Percentiles rank a stretch among this genome's conserved stretches.
phyloP scores from a whole-genome alignment of 1,140 invertebrate species.

The Neuroterus valhalla region DNA sequence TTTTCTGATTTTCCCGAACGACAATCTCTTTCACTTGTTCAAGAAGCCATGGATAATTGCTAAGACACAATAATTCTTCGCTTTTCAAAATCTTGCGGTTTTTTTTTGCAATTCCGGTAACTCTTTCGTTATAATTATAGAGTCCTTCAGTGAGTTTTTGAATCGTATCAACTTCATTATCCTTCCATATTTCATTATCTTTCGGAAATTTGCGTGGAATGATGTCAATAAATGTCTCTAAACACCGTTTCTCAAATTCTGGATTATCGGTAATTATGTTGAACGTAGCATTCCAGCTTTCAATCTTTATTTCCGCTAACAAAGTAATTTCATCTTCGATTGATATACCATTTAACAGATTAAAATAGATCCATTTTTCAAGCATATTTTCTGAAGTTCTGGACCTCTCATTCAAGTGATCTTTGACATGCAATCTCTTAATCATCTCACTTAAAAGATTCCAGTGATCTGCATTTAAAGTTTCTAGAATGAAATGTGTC shows the following conservation, averaged over 20 bases:
- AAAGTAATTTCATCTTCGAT: conserved; percentile 42
- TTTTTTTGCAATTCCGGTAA: conserved; percentile 7
- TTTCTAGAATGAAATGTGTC: conserved; percentile 41
- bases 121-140: conserved; percentile 52
- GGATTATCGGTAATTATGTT: conserved; percentile 48
- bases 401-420: conserved; percentile 29
- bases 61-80: conserved; percentile 43
- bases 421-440: conserved; percentile 41
- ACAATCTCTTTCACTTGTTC: conserved; percentile 37
- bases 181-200: conserved; percentile 26
- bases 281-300: conserved; percentile 19
- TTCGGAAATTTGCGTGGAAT: conserved; percentile 31
- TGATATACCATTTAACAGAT: conserved; percentile 39
- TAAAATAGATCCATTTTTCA: conserved; percentile 45
- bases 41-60: conserved; percentile 53
- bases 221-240: conserved; percentile 36
- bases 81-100: neutral
- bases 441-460: conserved; percentile 50
- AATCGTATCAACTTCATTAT: neutral
- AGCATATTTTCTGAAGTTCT: conserved; percentile 36
- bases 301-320: conserved; percentile 27
- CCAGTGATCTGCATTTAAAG: conserved; percentile 40
- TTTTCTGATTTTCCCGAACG: neutral
- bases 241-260: conserved; percentile 50
- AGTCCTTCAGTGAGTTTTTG: conserved; percentile 36